Percentiles rank a stretch among this genome's conserved stretches.
Conservation (phyloP, 35 echinoderm and acorn worm genomes). For the Heliocidaris tuberculata region DNA sequence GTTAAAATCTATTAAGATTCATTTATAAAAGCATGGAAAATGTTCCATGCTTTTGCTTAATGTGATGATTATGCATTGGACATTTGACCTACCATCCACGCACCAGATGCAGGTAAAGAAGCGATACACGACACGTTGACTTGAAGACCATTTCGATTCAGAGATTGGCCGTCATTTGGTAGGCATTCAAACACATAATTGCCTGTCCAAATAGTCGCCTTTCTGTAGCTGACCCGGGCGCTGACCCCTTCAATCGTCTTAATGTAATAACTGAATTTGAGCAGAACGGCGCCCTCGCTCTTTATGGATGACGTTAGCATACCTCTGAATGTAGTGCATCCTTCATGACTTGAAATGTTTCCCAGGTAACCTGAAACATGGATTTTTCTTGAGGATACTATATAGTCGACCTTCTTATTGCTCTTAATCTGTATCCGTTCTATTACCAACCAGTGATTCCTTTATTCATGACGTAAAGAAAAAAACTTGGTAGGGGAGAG, state of each 20-base stretch:
- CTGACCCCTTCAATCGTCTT: neutral
- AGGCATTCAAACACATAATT: neutral
- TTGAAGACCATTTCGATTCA: neutral
- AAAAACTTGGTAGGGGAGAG: no score
- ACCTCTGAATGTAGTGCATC: neutral
- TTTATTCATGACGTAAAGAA: no score
- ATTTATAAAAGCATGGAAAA: no score
- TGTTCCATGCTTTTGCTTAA: no score
- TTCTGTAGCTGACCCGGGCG: neutral
- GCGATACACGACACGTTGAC: neutral
- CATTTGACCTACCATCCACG: no score
- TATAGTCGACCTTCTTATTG: no score
- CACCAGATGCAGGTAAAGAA: neutral
- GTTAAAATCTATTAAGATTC: no score
- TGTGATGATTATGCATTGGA: no score
- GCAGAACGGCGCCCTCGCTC: neutral
- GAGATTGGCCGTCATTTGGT: neutral
- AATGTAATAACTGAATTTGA: neutral
- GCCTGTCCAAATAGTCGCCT: neutral
- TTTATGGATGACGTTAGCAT: no score
- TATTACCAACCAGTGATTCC: no score
- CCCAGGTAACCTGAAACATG: neutral
- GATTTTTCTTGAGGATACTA: no score
- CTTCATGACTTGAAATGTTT: neutral
- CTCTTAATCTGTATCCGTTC: no score